phyloP scores from a whole-genome alignment of 2,888 invertebrate genomes.

The Poecilobothrus nobilitatus region DNA sequence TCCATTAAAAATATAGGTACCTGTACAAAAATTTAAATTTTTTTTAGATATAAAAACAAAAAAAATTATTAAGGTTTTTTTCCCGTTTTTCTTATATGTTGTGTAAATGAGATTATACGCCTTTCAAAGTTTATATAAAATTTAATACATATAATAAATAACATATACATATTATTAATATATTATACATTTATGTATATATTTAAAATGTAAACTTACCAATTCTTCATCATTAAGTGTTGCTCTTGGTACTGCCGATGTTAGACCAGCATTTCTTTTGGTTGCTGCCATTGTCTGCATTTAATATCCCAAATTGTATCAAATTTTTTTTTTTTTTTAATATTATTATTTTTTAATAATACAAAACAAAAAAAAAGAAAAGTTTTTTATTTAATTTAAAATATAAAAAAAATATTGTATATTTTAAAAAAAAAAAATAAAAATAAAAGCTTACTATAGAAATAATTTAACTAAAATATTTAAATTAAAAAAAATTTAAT shows the following conservation, averaged over 20 bases:
- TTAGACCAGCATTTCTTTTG: conserved; percentile 93
- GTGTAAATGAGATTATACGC: too few species aligned
- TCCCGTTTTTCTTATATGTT: too few species aligned
- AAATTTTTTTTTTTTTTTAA: background rate
- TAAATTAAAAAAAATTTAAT: conserved; percentile 7
- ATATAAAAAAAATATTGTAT: background rate
- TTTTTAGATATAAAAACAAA: too few species aligned
- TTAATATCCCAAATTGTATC: conserved; percentile 22
- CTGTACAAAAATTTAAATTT: too few species aligned
- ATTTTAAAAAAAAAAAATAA: background rate
- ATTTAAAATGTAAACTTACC: conserved; percentile 76
- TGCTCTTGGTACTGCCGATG: conserved; percentile 92
- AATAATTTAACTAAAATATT: background rate
- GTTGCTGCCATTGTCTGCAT: conserved; percentile 96
- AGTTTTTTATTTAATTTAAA: too few species aligned
- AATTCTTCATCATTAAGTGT: conserved; percentile 98
- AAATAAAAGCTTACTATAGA: background rate
- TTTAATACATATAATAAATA: too few species aligned
- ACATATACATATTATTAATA: too few species aligned
- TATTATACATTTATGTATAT: too few species aligned
- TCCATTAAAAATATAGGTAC: too few species aligned
- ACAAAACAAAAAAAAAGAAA: too few species aligned
- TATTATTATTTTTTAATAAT: background rate
- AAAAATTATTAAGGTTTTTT: too few species aligned
- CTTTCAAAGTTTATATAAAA: too few species aligned